These are phyloP conservation scores for Mylabris sibirica DNA, from an alignment of 2,888 invertebrate genomes.

Conservation along the genomic window DNA sequence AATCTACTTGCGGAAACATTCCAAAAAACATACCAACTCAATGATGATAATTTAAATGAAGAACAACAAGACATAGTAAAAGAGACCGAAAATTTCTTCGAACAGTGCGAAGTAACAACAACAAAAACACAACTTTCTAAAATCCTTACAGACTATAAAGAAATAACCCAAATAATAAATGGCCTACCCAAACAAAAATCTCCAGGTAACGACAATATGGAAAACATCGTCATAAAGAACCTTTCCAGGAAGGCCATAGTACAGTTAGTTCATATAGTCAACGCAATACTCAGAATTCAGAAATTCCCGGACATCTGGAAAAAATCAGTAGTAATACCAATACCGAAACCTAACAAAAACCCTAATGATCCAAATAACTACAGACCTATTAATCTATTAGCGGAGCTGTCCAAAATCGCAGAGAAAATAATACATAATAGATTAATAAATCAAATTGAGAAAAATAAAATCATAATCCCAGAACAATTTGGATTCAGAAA, in stretches of 20 bases:
- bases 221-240: too few relatives aligned
- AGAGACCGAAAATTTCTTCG: neutral
- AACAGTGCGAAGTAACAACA: neutral
- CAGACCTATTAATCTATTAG: too few relatives aligned
- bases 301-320: too few relatives aligned
- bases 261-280: too few relatives aligned
- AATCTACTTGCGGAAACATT: too few relatives aligned
- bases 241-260: too few relatives aligned
- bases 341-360: too few relatives aligned
- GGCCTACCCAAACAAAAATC: neutral
- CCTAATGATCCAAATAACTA: too few relatives aligned
- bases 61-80: neutral
- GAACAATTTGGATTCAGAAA: neutral
- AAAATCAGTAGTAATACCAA: too few relatives aligned
- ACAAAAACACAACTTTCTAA: neutral
- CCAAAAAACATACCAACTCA: neutral
- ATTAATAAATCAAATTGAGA: neutral
- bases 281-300: too few relatives aligned
- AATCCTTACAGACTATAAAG: neutral
- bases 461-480: neutral
- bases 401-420: neutral
- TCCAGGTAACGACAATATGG: neutral
- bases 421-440: neutral
- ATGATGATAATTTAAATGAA: neutral
- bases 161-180: neutral